Evolutionary conservation across 1,140 invertebrate genomes (phyloP).

Genomic region (Glossosoma conforme): DNA sequence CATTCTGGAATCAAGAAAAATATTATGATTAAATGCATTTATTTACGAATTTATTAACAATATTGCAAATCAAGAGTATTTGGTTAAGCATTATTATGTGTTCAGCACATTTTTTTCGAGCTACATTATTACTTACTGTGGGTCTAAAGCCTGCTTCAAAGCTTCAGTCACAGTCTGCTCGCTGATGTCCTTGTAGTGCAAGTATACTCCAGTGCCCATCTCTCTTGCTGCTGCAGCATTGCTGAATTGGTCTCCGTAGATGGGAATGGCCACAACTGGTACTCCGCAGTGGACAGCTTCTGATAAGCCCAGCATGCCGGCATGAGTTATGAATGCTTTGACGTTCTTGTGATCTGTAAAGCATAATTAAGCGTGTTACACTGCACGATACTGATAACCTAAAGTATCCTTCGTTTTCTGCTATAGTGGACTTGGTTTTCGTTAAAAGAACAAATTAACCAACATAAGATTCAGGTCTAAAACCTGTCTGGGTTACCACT

Average conservation of each 20-base stretch:
- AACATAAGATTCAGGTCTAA: too few relatives aligned
- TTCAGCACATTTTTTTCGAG: not conserved
- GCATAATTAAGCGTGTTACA: too few relatives aligned
- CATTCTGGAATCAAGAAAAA: conserved; percentile 38
- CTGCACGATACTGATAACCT: too few relatives aligned
- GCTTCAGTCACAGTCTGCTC: conserved; percentile 52
- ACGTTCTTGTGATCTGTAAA: conserved; percentile 53
- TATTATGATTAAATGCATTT: too few relatives aligned
- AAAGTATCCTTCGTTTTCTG: too few relatives aligned
- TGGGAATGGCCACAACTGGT: conserved; percentile 56
- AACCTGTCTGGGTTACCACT: too few relatives aligned
- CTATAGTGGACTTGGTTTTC: too few relatives aligned
- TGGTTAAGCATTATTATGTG: too few relatives aligned
- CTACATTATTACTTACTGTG: conserved; percentile 51
- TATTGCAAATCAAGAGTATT: too few relatives aligned
- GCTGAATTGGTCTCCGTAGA: conserved; percentile 53
- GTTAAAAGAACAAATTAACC: conserved; percentile 21
- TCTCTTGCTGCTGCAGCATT: conserved; percentile 38
- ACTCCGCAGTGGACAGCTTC: conserved; percentile 57
- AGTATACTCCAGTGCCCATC: conserved; percentile 45
- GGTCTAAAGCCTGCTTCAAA: conserved; percentile 50
- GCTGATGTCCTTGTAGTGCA: conserved; percentile 54
- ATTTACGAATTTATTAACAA: too few relatives aligned
- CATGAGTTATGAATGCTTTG: conserved; percentile 57
- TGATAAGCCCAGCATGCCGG: conserved; percentile 56